Conservation (phyloP, 2,797 vertebrate species). For the Fratercula arctica region DNA sequence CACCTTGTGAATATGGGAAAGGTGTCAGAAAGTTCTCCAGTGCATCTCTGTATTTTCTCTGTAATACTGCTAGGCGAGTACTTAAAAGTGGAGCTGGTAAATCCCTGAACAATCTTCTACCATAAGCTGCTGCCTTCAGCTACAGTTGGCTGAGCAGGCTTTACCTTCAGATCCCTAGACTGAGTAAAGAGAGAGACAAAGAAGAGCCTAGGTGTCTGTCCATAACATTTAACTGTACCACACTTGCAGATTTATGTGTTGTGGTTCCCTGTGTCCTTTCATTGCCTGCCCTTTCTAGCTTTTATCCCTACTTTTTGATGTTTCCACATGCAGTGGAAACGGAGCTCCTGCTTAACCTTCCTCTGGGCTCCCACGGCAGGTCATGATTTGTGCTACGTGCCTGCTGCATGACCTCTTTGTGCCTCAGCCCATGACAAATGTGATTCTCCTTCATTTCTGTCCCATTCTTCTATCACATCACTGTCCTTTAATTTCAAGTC, state of each 20-base stretch:
- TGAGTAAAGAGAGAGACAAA: background rate
- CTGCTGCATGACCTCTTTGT: background rate
- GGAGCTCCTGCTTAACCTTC: background rate
- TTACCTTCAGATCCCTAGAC: background rate
- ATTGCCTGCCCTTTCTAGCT: background rate
- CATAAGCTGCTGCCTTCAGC: background rate
- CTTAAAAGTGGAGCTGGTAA: background rate
- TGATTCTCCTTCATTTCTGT: background rate
- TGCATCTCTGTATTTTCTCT: background rate
- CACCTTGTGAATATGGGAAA: background rate
- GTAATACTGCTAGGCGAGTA: background rate
- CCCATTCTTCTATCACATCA: background rate
- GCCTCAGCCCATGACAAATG: background rate
- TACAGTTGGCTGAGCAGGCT: background rate
- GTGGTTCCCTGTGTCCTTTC: background rate
- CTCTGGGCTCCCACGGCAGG: background rate
- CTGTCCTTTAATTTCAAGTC: background rate
- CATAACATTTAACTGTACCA: rapidly evolving
- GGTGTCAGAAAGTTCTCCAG: background rate
- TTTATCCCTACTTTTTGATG: background rate
- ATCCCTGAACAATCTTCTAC: background rate
- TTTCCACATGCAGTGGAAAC: background rate
- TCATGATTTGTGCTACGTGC: background rate
- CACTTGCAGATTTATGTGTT: background rate
- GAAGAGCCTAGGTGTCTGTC: background rate